These are phyloP conservation scores for Clusia tigrina DNA, from an alignment of 2,888 invertebrate genomes.

Conservation along the genomic window DNA sequence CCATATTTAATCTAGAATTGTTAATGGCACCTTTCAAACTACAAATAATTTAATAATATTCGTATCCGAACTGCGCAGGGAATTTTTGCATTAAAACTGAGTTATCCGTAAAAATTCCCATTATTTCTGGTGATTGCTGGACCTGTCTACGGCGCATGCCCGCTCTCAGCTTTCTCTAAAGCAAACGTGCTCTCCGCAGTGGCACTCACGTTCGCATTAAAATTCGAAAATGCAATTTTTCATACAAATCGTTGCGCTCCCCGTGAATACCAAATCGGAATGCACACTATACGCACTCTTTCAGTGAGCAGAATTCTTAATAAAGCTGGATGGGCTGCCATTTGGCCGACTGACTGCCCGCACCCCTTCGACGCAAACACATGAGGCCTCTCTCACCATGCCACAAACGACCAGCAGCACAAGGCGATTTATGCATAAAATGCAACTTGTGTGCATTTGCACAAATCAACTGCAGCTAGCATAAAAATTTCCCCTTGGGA, in stretches of 20 bases:
- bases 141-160: not conserved
- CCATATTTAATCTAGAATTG: too few species aligned
- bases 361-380: conserved; percentile 29
- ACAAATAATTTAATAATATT: too few species aligned
- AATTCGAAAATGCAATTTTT: conserved; percentile 21
- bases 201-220: conserved; percentile 1
- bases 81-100: too few species aligned
- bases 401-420: conserved; percentile 13
- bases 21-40: too few species aligned
- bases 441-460: conserved; percentile 21
- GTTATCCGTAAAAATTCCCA: too few species aligned
- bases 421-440: conserved; percentile 33
- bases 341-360: conserved; percentile 43
- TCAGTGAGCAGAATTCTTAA: conserved; percentile 41
- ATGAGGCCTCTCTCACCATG: conserved; percentile 19
- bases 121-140: too few species aligned
- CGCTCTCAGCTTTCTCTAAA: not conserved
- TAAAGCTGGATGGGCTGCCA: conserved; percentile 55
- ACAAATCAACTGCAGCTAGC: conserved; percentile 26
- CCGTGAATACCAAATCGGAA: not conserved
- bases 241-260: not conserved
- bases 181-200: not conserved
- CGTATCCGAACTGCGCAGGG: too few species aligned
- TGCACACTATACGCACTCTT: not conserved
- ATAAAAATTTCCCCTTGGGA: conserved; percentile 24